Evolutionary conservation across 2,797 vertebrate species (phyloP), one percentile per base, ranked within the genome.

Genomic region (Uromys caudimaculatus): DNA sequence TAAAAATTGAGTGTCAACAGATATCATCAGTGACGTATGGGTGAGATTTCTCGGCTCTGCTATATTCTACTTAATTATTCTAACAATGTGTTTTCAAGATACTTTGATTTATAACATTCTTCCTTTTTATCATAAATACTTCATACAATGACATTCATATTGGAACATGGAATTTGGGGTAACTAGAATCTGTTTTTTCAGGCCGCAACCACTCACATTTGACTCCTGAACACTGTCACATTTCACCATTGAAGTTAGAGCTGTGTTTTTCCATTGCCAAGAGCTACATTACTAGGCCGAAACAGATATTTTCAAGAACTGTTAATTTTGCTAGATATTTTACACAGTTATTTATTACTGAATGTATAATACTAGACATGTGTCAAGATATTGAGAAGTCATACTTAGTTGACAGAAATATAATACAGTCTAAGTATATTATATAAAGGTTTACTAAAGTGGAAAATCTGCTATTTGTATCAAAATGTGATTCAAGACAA

Each of bases 251-350:
- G 32, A 86, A 47, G 44, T 52, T 6, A 21, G 6, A 38, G 12
- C 14, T 85, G 0, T 52, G 0, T 24, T 69, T 52, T 24, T 69
- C 32, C 6, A n/a, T 5, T 24, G 32, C 24, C 21, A 86, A 27
- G 21, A 87, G 35, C 19, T n/a, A n/a, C 4, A 77, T 9, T 56
- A 23, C 19, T 21, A 77, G 12, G 29, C 32, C 56, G 2, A 88
- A n/a, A 69, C 16, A 86, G 60, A 16, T 85, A 62, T 56, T 90
- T 96, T 75, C 24, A n/a, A 60, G 21, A 60, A 95, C 73, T 64
- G 58, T 79, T 81, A 41, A 62, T 60, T 38, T 67, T 78, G 29
- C 9, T 7, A 56, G 4, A 24, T 35, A 64, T 93, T 71, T 93
- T 83, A 27, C 0, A 94, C 73, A 83, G 29, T 4, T 82, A 71